Base-by-base conservation (phyloP, 2,888 invertebrate species). In the Ophioninae sp. region DNA sequence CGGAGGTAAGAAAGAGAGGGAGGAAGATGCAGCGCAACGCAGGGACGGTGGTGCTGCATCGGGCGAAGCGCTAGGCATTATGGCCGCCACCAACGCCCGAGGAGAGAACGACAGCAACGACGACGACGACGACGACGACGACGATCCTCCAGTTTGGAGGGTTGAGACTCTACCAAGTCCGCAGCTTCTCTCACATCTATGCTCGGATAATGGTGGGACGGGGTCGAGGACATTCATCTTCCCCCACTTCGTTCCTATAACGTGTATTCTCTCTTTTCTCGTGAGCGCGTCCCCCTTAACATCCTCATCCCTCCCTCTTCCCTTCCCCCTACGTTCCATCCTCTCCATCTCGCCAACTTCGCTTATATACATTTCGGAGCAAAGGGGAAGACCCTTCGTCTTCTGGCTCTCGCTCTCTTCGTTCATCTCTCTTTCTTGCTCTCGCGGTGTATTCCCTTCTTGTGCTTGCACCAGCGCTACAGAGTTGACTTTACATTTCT, bases 211-310 rank as follows among this genome's bases (percentile, higher is more conserved):
- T 83, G 81, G 85, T 86, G 89, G 92, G 91, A 91, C 89, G 89
- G 90, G 90, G 89, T 90, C 92, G 91, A 91, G 92, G 90, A 91
- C 91, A 93, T 93, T 89, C 90, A 92, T 93, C 93, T 93, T 92
- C 90, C 88, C 91, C 91, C 89, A 88, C 91, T 88, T 82, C 75
- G 13, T 84, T 65, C 84, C 81, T 84, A 87, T 88, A 85, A 70
- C 82, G 85, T 44, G 73, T 87, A 87, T 87, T 88, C 89, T 88
- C 82, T 85, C 82, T 21, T 82, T 82, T 84, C 21, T 8, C 59
- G 57, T 59, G 20, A 59, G n/a, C 57, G n/a, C 84, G 73, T 82
- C 79, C 79, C 70, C 76, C 68, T 70, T 30, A 68, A 67, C 75
- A 59, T 76, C 70, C 75, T 77, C 70, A 68, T 88, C 89, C 89